These are phyloP conservation scores for Conus canariensis DNA, from an alignment of 2,888 invertebrate genomes.

Conservation along the genomic window DNA sequence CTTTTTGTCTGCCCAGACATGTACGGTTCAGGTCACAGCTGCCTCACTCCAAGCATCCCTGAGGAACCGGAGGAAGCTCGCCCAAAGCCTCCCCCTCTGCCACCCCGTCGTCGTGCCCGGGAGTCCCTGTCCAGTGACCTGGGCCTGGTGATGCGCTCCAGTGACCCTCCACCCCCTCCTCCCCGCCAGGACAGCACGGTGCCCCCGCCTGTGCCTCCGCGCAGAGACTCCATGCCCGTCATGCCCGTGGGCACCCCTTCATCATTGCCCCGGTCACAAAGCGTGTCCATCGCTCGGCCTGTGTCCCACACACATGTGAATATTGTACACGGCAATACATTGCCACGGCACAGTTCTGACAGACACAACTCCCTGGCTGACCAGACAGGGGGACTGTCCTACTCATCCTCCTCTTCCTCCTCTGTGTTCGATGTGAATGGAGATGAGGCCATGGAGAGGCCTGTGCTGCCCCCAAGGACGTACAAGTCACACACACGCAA, in stretches of 20 bases:
- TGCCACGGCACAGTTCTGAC: conserved; percentile 66
- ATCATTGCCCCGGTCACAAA: conserved; percentile 60
- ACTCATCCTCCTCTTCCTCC: conserved; percentile 46
- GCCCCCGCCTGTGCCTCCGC: conserved; percentile 84
- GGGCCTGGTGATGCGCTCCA: conserved; percentile 78
- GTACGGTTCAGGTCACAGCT: conserved; percentile 19
- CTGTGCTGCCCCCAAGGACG: conserved; percentile 76
- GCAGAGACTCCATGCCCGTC: conserved; percentile 76
- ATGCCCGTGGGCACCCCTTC: conserved; percentile 39
- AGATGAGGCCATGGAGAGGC: conserved; percentile 59
- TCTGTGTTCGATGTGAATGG: conserved; percentile 66
- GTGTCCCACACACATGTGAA: conserved; percentile 21
- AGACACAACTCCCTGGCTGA: conserved; percentile 53
- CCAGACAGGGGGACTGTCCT: neutral
- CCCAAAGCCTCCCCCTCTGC: conserved; percentile 68
- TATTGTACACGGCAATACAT: conserved; percentile 57
- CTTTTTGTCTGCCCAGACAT: neutral
- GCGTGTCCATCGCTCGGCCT: conserved; percentile 59
- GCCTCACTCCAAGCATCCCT: conserved; percentile 44
- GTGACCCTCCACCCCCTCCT: conserved; percentile 85
- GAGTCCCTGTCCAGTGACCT: conserved; percentile 39
- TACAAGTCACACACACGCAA: conserved; percentile 69
- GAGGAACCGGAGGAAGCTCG: conserved; percentile 52
- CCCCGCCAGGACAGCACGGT: conserved; percentile 83
- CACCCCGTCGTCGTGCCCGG: conserved; percentile 79